Conservation (phyloP, 2,888 invertebrate species). For the Eledona agricola region DNA sequence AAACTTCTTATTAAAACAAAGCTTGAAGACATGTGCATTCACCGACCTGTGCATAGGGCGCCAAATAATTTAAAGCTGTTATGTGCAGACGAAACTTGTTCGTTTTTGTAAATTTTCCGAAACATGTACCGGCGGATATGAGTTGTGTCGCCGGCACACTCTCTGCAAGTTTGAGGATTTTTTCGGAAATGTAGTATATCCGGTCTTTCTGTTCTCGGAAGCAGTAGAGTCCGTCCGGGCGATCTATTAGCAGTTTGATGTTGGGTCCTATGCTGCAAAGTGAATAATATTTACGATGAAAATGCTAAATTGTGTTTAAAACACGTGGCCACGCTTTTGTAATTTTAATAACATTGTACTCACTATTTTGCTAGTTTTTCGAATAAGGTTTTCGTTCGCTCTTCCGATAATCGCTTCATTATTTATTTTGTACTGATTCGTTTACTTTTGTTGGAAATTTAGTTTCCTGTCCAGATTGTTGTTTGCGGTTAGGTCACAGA, state of each 20-base stretch:
- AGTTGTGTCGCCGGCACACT: constrained; percentile 79
- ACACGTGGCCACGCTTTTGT: constrained; percentile 2
- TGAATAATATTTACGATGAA: constrained; percentile 15
- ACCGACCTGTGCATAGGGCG: constrained; percentile 92
- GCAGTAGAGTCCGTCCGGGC: constrained; percentile 97
- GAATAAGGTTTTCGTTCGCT: constrained; percentile 85
- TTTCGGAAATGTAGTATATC: constrained; percentile 91
- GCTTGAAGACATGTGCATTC: neutral
- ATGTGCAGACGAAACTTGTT: constrained; percentile 91
- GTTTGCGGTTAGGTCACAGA: too few relatives aligned
- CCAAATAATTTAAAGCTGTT: constrained; percentile 92
- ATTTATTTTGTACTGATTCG: too few relatives aligned
- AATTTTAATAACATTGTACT: constrained; percentile 60
- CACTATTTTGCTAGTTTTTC: constrained; percentile 95
- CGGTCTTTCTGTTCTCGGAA: constrained; percentile 93
- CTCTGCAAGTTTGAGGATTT: constrained; percentile 77
- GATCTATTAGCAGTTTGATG: constrained; percentile 90
- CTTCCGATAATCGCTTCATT: constrained; percentile 91
- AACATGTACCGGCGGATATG: constrained; percentile 90
- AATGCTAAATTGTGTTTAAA: constrained; percentile 1
- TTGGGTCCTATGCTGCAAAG: constrained; percentile 90
- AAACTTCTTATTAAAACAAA: constrained; percentile 43
- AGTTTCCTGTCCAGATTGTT: too few relatives aligned
- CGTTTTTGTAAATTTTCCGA: constrained; percentile 97
- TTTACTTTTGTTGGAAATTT: too few relatives aligned